Percentiles rank a stretch among this genome's conserved stretches.
phyloP scores from a whole-genome alignment of 2,888 invertebrate genomes.

The Caenorhabditis sp. region DNA sequence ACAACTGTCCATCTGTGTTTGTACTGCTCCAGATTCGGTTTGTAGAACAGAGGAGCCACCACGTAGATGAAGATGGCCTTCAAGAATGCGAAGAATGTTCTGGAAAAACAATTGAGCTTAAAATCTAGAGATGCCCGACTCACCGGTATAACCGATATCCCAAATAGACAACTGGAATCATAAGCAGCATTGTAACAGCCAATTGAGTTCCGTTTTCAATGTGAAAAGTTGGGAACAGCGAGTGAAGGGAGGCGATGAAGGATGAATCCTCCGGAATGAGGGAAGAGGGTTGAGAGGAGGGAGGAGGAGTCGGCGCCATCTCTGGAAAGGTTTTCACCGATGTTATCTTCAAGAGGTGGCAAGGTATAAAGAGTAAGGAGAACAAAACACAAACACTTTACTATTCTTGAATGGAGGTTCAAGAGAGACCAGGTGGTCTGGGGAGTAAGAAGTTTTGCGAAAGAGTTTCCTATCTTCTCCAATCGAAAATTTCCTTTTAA shows the following conservation, averaged over 20 bases:
- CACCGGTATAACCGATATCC: conserved; percentile 71
- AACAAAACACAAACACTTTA: conserved; percentile 23
- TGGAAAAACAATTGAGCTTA: conserved; percentile 33
- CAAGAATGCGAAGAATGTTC: conserved; percentile 79
- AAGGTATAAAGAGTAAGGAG: conserved; percentile 22
- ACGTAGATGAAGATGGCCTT: conserved; percentile 78
- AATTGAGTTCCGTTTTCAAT: conserved; percentile 48
- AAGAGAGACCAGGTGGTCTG: no score
- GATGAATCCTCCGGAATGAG: conserved; percentile 36
- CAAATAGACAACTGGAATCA: conserved; percentile 67
- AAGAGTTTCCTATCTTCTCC: no score
- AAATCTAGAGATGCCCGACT: neutral
- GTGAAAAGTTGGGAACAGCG: conserved; percentile 41
- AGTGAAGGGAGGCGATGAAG: conserved; percentile 31
- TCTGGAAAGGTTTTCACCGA: conserved; percentile 26
- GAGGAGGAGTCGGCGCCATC: conserved; percentile 63
- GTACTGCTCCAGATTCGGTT: conserved; percentile 75
- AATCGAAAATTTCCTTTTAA: no score
- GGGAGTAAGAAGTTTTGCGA: no score
- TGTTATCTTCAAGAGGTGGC: conserved; percentile 12
- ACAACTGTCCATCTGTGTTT: conserved; percentile 81
- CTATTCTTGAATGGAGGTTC: no score
- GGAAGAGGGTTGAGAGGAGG: conserved; percentile 14
- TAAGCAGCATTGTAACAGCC: conserved; percentile 62
- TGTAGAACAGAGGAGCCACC: conserved; percentile 77